phyloP scores from a whole-genome alignment of 1,140 invertebrate genomes.

The Diuraphis noxia region DNA sequence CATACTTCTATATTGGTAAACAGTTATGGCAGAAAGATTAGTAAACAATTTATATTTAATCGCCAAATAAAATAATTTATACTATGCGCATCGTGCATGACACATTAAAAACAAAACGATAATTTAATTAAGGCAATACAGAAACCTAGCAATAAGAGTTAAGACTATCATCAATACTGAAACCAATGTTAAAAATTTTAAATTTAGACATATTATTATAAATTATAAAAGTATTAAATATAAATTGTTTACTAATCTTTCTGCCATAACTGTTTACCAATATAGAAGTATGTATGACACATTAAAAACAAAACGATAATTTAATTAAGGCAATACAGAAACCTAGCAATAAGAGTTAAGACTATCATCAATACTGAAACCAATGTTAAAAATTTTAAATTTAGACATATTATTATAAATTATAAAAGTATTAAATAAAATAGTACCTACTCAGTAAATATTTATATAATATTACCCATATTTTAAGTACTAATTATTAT shows the following conservation, averaged over 20 bases:
- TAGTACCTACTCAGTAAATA: neutral
- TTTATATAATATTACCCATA: neutral
- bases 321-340: neutral
- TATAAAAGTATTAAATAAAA: neutral
- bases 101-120: neutral
- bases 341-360: neutral
- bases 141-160: neutral
- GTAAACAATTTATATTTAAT: slow-evolving; percentile 30
- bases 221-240: too few species aligned
- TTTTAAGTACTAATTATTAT: neutral
- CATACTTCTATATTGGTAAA: slow-evolving; percentile 20
- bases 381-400: neutral
- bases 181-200: neutral
- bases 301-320: neutral
- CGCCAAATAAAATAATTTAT: slow-evolving; percentile 12
- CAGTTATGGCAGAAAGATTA: slow-evolving; percentile 31
- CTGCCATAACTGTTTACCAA: too few species aligned
- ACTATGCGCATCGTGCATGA: neutral
- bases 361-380: neutral
- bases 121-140: neutral
- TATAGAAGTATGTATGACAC: too few species aligned
- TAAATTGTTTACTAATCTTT: too few species aligned
- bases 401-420: neutral
- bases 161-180: neutral
- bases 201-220: neutral